phyloP scores from a whole-genome alignment of 2,888 invertebrate genomes.

The Orchesella flavescens region DNA sequence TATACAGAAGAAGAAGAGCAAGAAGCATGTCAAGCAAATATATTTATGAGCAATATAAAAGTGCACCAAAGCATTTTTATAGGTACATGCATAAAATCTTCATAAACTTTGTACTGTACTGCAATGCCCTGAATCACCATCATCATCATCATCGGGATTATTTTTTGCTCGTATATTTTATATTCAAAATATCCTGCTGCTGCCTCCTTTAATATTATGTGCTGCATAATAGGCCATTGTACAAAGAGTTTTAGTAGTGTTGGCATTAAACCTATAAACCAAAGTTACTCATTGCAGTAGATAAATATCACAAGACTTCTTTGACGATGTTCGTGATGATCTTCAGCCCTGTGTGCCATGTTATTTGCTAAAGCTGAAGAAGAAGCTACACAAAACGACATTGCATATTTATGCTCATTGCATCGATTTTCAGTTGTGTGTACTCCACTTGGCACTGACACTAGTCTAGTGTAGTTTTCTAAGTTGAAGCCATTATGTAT shows the following conservation, averaged over 20 bases:
- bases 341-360: not conserved
- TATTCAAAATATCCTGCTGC: no score
- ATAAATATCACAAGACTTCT: slow-evolving; percentile 2
- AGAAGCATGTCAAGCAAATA: slow-evolving; percentile 45
- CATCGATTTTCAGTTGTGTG: slow-evolving; percentile 24
- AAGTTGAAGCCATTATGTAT: slow-evolving; percentile 13
- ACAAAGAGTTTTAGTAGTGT: no score
- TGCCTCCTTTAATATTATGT: slow-evolving; percentile 5
- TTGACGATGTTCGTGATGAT: not conserved
- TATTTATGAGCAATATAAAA: slow-evolving; percentile 53
- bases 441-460: slow-evolving; percentile 16
- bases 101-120: not conserved
- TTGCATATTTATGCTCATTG: slow-evolving; percentile 46
- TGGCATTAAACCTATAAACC: no score
- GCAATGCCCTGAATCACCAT: not conserved
- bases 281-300: not conserved
- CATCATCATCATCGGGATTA: no score
- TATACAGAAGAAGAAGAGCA: not conserved
- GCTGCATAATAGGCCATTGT: not conserved
- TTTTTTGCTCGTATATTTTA: no score
- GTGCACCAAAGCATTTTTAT: slow-evolving; percentile 33
- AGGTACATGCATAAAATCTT: not conserved
- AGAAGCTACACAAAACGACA: slow-evolving; percentile 9
- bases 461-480: not conserved
- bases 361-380: not conserved